A percentile compares a stretch with the other conserved stretches of the same genome.
Conservation (phyloP, 2,113 vertebrate species). For the Alexandromys fortis region DNA sequence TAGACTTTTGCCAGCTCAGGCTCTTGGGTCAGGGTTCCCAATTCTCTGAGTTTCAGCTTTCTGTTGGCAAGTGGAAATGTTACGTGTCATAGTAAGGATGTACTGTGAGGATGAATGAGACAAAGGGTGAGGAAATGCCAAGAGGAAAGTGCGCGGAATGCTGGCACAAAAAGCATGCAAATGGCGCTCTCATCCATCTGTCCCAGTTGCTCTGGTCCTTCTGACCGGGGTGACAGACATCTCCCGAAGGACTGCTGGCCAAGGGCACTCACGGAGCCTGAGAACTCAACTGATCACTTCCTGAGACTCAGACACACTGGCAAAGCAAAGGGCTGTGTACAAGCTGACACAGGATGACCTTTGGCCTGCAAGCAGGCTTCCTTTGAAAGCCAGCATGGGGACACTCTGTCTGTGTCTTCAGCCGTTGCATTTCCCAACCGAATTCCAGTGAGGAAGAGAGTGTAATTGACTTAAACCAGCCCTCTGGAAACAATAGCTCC, state of each 20-base stretch:
- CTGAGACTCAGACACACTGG: background rate
- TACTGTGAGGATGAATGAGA: background rate
- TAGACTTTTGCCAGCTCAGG: background rate
- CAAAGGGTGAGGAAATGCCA: background rate
- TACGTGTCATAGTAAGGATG: no score
- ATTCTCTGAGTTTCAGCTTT: background rate
- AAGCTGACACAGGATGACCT: background rate
- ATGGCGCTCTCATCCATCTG: background rate
- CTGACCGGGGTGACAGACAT: background rate
- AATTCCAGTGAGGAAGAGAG: background rate
- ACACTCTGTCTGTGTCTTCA: background rate
- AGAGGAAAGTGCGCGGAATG: background rate
- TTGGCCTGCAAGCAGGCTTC: background rate
- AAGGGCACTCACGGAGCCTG: background rate
- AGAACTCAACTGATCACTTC: background rate
- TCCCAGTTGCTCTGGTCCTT: background rate
- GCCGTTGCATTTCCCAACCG: background rate
- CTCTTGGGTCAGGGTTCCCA: background rate
- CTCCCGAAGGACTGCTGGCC: background rate
- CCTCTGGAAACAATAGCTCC: background rate
- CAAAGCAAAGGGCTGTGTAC: background rate
- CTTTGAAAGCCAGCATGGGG: slow-evolving; percentile 4
- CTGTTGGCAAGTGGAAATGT: background rate
- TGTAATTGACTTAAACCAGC: background rate
- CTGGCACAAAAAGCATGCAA: background rate